These are phyloP conservation scores for Fregetta grallaria DNA, from an alignment of 2,113 vertebrate genomes.

Conservation along the genomic window DNA sequence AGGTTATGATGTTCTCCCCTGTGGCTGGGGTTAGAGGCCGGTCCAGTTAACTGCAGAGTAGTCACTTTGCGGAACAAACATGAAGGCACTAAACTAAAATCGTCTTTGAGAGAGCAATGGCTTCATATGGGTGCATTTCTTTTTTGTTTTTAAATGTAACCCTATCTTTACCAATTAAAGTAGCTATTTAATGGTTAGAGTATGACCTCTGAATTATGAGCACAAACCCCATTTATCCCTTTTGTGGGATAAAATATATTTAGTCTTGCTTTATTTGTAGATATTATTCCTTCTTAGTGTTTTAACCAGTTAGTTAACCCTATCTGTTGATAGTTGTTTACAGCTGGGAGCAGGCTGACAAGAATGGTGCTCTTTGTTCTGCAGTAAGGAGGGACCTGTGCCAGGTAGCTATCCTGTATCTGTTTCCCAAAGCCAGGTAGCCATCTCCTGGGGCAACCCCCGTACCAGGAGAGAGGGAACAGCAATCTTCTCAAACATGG, in stretches of 20 bases:
- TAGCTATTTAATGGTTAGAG: slow-evolving; percentile 19
- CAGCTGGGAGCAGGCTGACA: background rate
- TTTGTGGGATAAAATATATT: slow-evolving; percentile 41
- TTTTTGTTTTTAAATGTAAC: background rate
- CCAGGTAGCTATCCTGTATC: background rate
- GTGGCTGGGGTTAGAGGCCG: background rate
- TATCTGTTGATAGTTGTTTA: background rate
- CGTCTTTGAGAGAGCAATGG: background rate
- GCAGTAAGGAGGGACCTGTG: background rate
- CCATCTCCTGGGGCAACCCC: background rate
- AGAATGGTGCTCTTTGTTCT: slow-evolving; percentile 11
- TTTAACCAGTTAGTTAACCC: background rate
- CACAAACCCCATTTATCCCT: slow-evolving; percentile 1
- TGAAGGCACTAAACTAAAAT: background rate
- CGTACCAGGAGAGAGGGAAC: background rate
- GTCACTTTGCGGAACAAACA: background rate
- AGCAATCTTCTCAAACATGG: background rate
- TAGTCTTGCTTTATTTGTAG: slow-evolving; percentile 24
- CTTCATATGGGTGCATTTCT: background rate
- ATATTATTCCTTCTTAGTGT: background rate
- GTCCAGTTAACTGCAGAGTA: background rate
- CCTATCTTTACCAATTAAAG: slow-evolving; percentile 23
- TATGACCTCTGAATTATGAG: background rate
- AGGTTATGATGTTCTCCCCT: slow-evolving; percentile 27
- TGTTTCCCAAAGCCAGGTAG: background rate